Conservation (phyloP, 2,888 invertebrate genomes). For the Drosophila paucipuncta region DNA sequence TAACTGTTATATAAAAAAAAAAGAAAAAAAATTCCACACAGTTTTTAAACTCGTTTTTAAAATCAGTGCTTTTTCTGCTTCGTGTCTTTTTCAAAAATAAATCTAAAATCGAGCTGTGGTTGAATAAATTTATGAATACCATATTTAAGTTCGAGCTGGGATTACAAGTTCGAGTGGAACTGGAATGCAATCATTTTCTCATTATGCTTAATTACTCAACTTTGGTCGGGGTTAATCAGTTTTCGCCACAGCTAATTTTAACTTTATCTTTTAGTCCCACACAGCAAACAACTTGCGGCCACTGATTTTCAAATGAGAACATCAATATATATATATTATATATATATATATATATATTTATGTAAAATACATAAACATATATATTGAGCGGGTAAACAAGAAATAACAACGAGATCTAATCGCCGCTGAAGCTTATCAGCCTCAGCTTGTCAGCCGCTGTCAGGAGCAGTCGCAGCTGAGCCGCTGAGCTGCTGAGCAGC, state of each 20-base stretch:
- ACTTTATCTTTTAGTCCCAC: background rate
- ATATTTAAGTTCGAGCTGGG: too few species aligned
- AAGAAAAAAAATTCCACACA: background rate
- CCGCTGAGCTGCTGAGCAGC: background rate
- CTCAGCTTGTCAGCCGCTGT: conserved; percentile 43
- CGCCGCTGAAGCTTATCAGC: conserved; percentile 47
- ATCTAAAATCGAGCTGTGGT: rapidly evolving
- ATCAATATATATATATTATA: background rate
- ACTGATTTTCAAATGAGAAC: conserved; percentile 17
- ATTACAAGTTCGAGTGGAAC: background rate
- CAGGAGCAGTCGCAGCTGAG: conserved; percentile 23
- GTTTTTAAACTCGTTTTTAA: background rate
- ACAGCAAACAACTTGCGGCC: background rate
- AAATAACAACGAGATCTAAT: conserved; percentile 21
- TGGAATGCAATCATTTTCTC: background rate
- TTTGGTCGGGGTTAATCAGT: background rate
- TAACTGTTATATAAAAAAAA: too few species aligned
- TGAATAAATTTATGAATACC: background rate
- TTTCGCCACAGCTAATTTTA: conserved; percentile 4
- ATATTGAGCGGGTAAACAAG: background rate
- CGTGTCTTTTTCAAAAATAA: background rate
- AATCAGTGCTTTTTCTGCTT: background rate
- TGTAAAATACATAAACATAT: background rate
- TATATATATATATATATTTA: background rate
- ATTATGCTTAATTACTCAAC: background rate